Conservation (phyloP, 2,113 vertebrate genomes). For the Hippocampus zosterae region DNA sequence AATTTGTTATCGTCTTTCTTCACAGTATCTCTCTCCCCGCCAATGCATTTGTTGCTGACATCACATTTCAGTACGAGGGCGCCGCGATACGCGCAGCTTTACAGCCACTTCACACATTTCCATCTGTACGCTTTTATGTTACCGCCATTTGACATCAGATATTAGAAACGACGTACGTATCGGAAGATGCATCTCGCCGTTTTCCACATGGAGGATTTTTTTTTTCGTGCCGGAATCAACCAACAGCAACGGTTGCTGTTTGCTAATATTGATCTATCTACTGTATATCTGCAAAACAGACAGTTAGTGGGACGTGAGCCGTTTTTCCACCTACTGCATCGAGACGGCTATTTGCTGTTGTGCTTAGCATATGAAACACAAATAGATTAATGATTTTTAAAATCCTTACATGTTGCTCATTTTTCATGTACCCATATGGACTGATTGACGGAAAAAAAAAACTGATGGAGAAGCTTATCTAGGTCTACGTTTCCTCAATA, state of each 20-base stretch:
- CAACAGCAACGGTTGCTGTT: neutral
- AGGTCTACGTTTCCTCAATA: too few relatives aligned
- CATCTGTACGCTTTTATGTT: neutral
- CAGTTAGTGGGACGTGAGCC: neutral
- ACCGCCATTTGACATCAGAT: neutral
- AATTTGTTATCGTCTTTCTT: constrained; percentile 23
- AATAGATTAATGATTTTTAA: too few relatives aligned
- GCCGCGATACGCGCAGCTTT: constrained; percentile 4
- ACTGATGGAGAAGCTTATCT: too few relatives aligned
- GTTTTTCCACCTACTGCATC: too few relatives aligned
- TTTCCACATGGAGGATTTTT: neutral
- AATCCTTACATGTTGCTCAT: too few relatives aligned
- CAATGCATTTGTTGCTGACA: constrained; percentile 48
- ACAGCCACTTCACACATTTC: constrained; percentile 22
- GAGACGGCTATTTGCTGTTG: too few relatives aligned
- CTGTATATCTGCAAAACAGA: neutral
- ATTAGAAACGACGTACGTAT: neutral
- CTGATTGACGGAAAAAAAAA: too few relatives aligned
- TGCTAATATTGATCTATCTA: neutral
- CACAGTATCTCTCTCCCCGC: constrained; percentile 10
- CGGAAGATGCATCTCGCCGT: neutral
- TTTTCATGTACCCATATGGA: too few relatives aligned
- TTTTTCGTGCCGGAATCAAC: neutral
- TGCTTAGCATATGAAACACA: too few relatives aligned
- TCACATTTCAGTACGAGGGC: constrained; percentile 28